Conservation (phyloP, 2,113 vertebrate species). For the Arizona elegans region DNA sequence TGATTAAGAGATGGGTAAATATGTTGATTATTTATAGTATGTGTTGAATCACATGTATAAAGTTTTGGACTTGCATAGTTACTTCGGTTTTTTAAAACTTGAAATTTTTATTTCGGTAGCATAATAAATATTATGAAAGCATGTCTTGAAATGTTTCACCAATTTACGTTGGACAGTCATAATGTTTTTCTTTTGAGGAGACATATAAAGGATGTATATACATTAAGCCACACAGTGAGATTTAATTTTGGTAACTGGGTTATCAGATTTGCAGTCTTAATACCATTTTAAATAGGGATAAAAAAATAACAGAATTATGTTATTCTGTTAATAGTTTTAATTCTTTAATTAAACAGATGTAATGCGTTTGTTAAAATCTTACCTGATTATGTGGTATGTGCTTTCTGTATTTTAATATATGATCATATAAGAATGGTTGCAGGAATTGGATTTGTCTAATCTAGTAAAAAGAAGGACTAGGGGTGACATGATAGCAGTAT, state of each 20-base stretch:
- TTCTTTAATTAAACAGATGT: background rate
- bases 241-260: background rate
- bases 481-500: background rate
- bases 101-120: background rate
- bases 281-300: background rate
- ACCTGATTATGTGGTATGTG: background rate
- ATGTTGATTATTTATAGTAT: background rate
- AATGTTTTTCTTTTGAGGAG: background rate
- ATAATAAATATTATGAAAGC: slow-evolving; percentile 7
- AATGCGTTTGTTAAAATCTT: background rate
- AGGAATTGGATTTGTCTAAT: background rate
- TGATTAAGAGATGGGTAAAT: background rate
- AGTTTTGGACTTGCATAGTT: slow-evolving; percentile 5
- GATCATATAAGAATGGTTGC: background rate
- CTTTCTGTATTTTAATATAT: slow-evolving; percentile 11
- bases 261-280: background rate
- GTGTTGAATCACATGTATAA: background rate
- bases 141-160: background rate
- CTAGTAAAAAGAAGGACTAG: background rate
- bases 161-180: background rate
- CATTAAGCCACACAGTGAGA: background rate
- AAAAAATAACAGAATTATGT: background rate
- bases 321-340: background rate
- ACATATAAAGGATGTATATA: background rate
- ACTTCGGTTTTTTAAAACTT: background rate